These are phyloP conservation scores for Lutraria lutraria DNA, from an alignment of 2,888 invertebrate genomes.

Conservation along the genomic window DNA sequence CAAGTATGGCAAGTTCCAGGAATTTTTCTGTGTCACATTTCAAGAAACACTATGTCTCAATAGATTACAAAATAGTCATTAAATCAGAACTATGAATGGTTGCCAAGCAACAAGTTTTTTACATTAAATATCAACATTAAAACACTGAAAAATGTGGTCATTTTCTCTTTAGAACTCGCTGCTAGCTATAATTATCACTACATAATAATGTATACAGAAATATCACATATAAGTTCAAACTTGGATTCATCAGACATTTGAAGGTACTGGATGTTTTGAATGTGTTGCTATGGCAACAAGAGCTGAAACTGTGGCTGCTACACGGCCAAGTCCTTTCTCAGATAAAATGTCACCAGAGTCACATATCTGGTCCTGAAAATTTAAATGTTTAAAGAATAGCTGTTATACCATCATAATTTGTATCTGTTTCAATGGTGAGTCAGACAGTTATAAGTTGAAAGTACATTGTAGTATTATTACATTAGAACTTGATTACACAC, in stretches of 20 bases:
- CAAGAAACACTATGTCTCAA: background rate
- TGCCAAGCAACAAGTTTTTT: conserved; percentile 10
- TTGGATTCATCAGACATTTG: conserved; percentile 61
- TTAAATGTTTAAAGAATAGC: conserved; percentile 1
- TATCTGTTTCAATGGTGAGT: no score
- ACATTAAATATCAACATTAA: conserved; percentile 12
- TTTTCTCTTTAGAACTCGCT: conserved; percentile 2
- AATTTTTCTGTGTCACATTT: background rate
- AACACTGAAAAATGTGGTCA: background rate
- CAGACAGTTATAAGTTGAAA: no score
- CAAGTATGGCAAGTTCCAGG: background rate
- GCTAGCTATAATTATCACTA: background rate
- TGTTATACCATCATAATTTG: no score
- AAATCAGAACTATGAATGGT: background rate
- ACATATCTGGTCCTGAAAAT: conserved; percentile 93
- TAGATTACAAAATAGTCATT: background rate
- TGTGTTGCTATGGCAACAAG: conserved; percentile 88
- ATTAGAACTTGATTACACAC: no score
- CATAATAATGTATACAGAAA: conserved; percentile 12
- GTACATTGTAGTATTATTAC: no score
- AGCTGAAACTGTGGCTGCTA: conserved; percentile 95
- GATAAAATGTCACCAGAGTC: conserved; percentile 97
- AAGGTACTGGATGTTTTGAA: conserved; percentile 71
- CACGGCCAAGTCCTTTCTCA: conserved; percentile 93
- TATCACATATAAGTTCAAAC: conserved; percentile 32